These are phyloP conservation scores for Phyllopteryx taeniolatus DNA, from an alignment of 2,113 vertebrate species.

Conservation along the genomic window DNA sequence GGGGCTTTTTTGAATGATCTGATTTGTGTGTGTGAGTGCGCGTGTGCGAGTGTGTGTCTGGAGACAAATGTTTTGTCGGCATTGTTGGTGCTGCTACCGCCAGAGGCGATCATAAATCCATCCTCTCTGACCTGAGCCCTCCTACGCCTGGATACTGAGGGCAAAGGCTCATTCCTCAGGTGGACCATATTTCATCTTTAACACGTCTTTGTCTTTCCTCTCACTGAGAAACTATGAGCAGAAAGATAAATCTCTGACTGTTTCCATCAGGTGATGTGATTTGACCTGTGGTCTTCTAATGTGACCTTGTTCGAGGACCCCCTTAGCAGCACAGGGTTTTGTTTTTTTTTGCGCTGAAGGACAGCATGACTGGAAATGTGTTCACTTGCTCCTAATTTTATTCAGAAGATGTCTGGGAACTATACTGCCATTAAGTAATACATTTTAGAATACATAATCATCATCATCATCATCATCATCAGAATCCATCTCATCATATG, in stretches of 20 bases:
- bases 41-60: conserved; percentile 5
- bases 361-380: neutral
- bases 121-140: conserved; percentile 37
- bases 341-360: neutral
- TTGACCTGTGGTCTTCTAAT: neutral
- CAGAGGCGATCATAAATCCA: conserved; percentile 32
- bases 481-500: too few species aligned
- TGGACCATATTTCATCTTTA: conserved; percentile 30
- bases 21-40: neutral
- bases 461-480: too few species aligned
- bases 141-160: conserved; percentile 24
- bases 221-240: conserved; percentile 16
- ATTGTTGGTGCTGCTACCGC: conserved; percentile 5
- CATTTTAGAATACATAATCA: neutral
- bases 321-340: neutral
- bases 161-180: conserved; percentile 33
- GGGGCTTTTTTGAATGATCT: neutral
- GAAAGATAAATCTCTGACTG: neutral
- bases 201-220: conserved; percentile 13
- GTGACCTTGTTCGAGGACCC: neutral
- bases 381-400: neutral
- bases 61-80: neutral
- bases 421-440: neutral
- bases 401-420: neutral
- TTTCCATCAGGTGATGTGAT: neutral